Evolutionary conservation across 2,113 vertebrate genomes (phyloP).

Genomic region (Pseudorhombus dupliciocellatus): DNA sequence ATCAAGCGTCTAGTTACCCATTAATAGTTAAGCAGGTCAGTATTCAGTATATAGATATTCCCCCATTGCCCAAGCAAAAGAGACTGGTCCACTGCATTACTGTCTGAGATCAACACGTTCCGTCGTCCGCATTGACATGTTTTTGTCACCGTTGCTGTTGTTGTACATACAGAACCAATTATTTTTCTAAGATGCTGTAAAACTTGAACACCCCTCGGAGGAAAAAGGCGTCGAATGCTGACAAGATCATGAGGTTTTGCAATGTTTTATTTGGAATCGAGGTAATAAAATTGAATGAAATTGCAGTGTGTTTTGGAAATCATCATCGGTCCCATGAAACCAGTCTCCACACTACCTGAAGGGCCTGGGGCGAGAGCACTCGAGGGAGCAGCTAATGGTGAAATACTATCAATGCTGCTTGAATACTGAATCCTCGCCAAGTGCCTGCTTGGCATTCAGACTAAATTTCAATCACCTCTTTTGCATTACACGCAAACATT

Average conservation of each 20-base stretch:
- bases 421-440: slow-evolving; percentile 57
- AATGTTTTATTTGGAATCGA: slow-evolving; percentile 41
- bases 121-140: slow-evolving; percentile 48
- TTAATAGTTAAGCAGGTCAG: background rate
- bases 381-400: slow-evolving; percentile 38
- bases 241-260: slow-evolving; percentile 47
- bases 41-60: slow-evolving; percentile 4
- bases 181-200: slow-evolving; percentile 82
- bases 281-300: slow-evolving; percentile 59
- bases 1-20: slow-evolving; percentile 19
- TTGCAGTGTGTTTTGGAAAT: slow-evolving; percentile 52
- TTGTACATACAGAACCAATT: slow-evolving; percentile 80
- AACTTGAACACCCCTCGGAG: slow-evolving; percentile 65
- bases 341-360: slow-evolving; percentile 33
- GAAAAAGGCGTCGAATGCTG: slow-evolving; percentile 39
- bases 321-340: slow-evolving; percentile 35
- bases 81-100: slow-evolving; percentile 17
- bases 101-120: slow-evolving; percentile 30
- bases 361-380: slow-evolving; percentile 41
- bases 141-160: slow-evolving; percentile 62
- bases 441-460: slow-evolving; percentile 62
- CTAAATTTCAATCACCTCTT: slow-evolving; percentile 61
- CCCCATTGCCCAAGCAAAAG: background rate
- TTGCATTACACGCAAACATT: slow-evolving; percentile 41
- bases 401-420: slow-evolving; percentile 60